Evolutionary conservation across 92 coral and sea anemone species (phyloP).

Genomic region (Parazoanthus swiftii): DNA sequence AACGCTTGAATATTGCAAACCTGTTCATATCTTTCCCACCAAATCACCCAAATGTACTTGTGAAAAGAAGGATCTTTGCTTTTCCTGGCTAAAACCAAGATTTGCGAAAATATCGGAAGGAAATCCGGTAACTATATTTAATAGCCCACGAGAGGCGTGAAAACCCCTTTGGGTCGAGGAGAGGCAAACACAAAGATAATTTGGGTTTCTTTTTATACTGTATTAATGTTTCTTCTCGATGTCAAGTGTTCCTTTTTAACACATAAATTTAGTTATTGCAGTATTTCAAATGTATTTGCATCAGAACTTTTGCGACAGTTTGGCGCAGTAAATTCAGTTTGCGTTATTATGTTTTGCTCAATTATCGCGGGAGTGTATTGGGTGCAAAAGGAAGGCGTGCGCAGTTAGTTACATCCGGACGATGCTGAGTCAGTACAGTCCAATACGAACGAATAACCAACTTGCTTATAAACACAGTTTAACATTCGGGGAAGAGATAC

Average conservation of each 20-base stretch:
- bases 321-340: neutral
- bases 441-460: neutral
- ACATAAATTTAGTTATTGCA: neutral
- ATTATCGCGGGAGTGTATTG: neutral
- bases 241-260: neutral
- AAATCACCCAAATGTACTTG: neutral
- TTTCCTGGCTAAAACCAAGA: neutral
- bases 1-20: neutral
- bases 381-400: constrained; percentile 11
- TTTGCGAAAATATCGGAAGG: neutral
- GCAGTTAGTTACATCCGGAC: neutral
- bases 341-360: neutral
- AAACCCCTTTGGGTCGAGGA: neutral
- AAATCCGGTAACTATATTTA: neutral
- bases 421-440: neutral
- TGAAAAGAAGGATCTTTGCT: neutral
- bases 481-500: neutral
- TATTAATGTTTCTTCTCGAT: neutral
- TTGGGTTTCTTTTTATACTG: neutral
- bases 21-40: neutral
- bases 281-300: neutral
- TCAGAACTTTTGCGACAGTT: neutral
- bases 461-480: neutral
- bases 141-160: neutral
- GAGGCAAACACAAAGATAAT: too few species aligned